phyloP scores from a whole-genome alignment of 2,113 vertebrate species.

The Mastomys coucha region DNA sequence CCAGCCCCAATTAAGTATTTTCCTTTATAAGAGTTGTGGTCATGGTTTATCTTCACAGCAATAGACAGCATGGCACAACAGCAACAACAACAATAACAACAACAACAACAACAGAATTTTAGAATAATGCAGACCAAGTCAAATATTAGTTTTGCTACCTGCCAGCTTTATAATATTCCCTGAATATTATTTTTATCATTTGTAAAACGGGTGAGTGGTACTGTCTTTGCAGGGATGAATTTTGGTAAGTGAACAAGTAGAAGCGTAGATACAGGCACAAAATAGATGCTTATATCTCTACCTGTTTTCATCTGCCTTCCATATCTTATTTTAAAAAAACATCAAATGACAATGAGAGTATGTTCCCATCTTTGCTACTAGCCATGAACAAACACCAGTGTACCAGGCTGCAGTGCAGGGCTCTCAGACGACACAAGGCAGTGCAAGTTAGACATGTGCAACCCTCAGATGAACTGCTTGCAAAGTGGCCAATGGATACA shows the following conservation, averaged over 20 bases:
- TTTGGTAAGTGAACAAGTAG: background rate
- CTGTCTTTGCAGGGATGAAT: background rate
- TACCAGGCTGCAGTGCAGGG: background rate
- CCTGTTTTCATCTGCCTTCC: background rate
- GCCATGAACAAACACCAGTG: background rate
- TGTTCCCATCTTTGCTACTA: background rate
- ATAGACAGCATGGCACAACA: background rate
- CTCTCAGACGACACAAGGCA: background rate
- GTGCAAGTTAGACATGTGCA: background rate
- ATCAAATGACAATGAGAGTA: background rate
- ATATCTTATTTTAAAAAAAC: background rate
- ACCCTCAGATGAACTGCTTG: background rate
- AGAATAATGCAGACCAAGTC: background rate
- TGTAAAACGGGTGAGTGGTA: background rate
- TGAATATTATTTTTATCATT: background rate
- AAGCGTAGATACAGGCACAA: background rate
- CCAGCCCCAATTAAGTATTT: background rate
- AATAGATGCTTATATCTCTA: background rate
- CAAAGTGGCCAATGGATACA: background rate
- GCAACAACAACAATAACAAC: background rate
- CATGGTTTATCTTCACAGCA: background rate
- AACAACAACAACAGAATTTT: background rate
- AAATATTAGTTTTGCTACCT: constrained; percentile 24
- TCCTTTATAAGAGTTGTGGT: background rate
- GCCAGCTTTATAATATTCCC: background rate